Conservation (phyloP, 2,888 invertebrate genomes). For the Apocheima hispidaria region DNA sequence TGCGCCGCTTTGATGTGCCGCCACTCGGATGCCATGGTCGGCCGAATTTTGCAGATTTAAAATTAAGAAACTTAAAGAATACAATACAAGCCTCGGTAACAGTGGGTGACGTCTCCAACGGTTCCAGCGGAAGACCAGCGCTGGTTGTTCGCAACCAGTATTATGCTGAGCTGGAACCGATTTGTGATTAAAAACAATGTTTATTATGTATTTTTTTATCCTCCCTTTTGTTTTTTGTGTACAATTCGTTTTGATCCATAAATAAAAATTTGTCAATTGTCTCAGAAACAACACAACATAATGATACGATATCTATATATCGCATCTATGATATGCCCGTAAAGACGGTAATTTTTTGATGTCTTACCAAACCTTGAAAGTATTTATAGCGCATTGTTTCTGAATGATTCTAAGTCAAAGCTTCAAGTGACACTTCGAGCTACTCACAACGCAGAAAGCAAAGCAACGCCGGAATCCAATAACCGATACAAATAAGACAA, state of each 20-base stretch:
- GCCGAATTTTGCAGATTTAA: constrained; percentile 16
- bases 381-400: not conserved
- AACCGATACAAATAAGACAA: constrained; percentile 35
- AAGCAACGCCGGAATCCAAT: constrained; percentile 28
- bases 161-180: too few relatives aligned
- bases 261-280: too few relatives aligned
- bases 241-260: too few relatives aligned
- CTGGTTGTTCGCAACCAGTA: too few relatives aligned
- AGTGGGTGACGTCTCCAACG: too few relatives aligned
- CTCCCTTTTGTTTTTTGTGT: too few relatives aligned
- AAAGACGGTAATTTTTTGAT: not conserved
- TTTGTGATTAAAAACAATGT: too few relatives aligned
- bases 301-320: too few relatives aligned
- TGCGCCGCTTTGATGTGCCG: constrained; percentile 28
- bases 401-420: not conserved
- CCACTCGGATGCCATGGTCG: constrained; percentile 4
- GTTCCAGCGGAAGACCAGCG: too few relatives aligned
- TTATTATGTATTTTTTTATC: too few relatives aligned
- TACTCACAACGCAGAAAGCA: constrained; percentile 11
- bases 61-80: constrained; percentile 4
- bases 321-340: too few relatives aligned
- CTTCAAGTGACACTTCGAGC: not conserved
- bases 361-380: not conserved
- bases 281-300: too few relatives aligned
- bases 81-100: not conserved